Evolutionary conservation across 30 jellyfish, hydroid and myxozoan species (phyloP).

Genomic region (Hydractinia echinata): DNA sequence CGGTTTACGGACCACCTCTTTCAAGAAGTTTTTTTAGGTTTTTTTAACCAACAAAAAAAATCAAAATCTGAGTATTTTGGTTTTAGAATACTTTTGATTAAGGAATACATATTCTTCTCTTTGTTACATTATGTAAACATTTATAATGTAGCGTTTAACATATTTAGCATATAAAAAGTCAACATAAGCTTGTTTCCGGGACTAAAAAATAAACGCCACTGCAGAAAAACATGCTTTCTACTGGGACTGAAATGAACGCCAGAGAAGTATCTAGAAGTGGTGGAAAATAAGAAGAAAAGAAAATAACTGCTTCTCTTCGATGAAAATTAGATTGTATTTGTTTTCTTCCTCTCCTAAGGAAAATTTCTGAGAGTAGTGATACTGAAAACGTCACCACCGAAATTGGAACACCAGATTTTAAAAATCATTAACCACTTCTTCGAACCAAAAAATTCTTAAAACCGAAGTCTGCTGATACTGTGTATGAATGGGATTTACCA

Average conservation of each 20-base stretch:
- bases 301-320: constrained; percentile 9
- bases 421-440: not conserved
- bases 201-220: constrained; percentile 13
- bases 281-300: not conserved
- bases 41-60: not conserved
- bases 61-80: not conserved
- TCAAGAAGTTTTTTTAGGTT: constrained; percentile 1
- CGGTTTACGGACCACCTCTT: constrained; percentile 15
- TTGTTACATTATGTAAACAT: not conserved
- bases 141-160: not conserved
- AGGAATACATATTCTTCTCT: not conserved
- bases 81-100: not conserved
- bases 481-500: constrained; percentile 7
- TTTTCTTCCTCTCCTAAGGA: not conserved
- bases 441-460: not conserved
- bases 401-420: not conserved
- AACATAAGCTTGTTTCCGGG: not conserved
- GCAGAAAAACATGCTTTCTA: not conserved
- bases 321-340: not conserved
- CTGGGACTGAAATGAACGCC: constrained; percentile 23
- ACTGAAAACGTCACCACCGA: not conserved
- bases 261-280: not conserved
- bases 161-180: not conserved
- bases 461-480: constrained; percentile 4
- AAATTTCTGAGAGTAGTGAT: not conserved